These are phyloP conservation scores for Scaptomyza caliginosa DNA, from an alignment of 2,888 invertebrate genomes.

Conservation along the genomic window DNA sequence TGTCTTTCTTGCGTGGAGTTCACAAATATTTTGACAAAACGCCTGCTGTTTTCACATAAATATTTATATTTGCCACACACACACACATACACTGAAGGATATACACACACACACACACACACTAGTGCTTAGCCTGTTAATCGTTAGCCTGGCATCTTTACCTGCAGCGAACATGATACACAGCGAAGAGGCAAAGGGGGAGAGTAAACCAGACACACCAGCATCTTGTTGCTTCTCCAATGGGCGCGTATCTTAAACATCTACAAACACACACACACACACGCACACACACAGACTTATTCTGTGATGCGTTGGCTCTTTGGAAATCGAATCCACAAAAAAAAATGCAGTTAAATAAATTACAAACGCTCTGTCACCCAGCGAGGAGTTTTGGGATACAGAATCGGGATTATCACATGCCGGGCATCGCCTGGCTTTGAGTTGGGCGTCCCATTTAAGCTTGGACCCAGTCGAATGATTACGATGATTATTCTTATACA, in stretches of 20 bases:
- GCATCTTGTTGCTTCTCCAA: constrained; percentile 57
- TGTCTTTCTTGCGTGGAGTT: constrained; percentile 20
- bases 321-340: constrained; percentile 79
- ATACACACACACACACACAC: constrained; percentile 27
- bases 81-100: constrained; percentile 30
- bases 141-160: constrained; percentile 61
- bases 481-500: constrained; percentile 58
- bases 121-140: constrained; percentile 47
- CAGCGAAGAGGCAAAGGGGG: neutral
- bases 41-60: constrained; percentile 82
- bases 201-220: constrained; percentile 43
- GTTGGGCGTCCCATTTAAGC: constrained; percentile 12
- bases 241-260: constrained; percentile 68
- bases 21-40: constrained; percentile 83
- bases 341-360: constrained; percentile 80
- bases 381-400: constrained; percentile 22
- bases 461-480: constrained; percentile 44
- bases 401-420: constrained; percentile 59
- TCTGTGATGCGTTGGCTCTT: constrained; percentile 61
- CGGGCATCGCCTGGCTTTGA: constrained; percentile 56
- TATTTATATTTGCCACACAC: constrained; percentile 76
- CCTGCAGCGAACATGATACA: constrained; percentile 68
- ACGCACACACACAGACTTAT: neutral
- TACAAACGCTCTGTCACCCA: constrained; percentile 80
- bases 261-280: constrained; percentile 35